Base-by-base conservation (phyloP, 2,888 invertebrate species). In the Latrodectus elegans region DNA sequence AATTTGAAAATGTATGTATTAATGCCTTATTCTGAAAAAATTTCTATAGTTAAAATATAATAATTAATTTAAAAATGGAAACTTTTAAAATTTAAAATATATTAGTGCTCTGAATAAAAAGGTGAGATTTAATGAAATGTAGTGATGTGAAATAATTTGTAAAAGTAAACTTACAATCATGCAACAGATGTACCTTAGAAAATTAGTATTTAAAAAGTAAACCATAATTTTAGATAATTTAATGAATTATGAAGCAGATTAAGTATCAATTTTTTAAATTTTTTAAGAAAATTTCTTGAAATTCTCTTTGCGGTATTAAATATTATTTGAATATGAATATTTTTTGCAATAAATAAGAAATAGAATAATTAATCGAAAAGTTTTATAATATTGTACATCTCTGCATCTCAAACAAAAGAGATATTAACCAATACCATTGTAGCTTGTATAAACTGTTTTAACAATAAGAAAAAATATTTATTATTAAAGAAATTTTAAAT, bases 21-120 rank as follows among this genome's bases (percentile, higher is more conserved):
- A 6, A 38, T 38, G 0, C 6, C 38, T 3, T 6, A 0, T 38
- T 38, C 6, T 38, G 38, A 6, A 38, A 38, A 0, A 38, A 38
- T 38, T 38, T 38, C 38, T 6, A 38, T 38, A 38, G 3, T 38
- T 6, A 38, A 38, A 38, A 38, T 38, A 38, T 38, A 38, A 38
- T 38, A 70, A 70, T 26, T 70, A 70, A 15, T 70, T 4, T 14
- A 70, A 70, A 22, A 70, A 11, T 60, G 10, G 11, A 60, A 60
- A 10, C 60, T 26, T 70, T 38, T 70, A 4, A 8, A 38, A 14
- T 70, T 70, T 4, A 67, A 2, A 67, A 15, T 10, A 67, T 9
- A 8, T 84, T 52, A 68, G 60, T 72, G 77, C 55, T 80, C 60
- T 55, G 60, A 73, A 74, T 68, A 26, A 75, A 83, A 84, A 84